phyloP scores from a whole-genome alignment of 2,888 invertebrate genomes.

The Stratiomys singularior region DNA sequence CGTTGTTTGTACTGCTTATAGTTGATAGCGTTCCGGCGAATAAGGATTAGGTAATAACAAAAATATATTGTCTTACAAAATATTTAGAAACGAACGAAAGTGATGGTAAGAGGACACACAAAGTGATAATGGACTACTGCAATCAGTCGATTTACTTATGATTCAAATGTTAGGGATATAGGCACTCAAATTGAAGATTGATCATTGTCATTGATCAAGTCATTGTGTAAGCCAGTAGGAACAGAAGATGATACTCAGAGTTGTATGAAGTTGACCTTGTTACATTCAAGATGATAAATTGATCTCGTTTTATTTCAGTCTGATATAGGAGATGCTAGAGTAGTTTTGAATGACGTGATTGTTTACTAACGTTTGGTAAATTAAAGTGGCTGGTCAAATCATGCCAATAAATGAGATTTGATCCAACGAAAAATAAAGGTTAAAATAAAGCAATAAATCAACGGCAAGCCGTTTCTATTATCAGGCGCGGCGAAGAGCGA shows the following conservation, averaged over 20 bases:
- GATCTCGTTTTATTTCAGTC: background rate
- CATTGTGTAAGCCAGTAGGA: background rate
- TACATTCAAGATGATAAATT: background rate
- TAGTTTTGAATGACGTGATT: too few species aligned
- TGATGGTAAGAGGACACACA: background rate
- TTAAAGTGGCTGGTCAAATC: too few species aligned
- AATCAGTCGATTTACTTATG: background rate
- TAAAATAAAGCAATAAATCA: too few species aligned
- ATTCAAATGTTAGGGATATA: background rate
- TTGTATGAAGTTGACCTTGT: conserved; percentile 12
- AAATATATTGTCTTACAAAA: background rate
- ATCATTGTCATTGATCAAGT: background rate
- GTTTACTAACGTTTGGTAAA: too few species aligned
- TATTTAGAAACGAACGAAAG: background rate
- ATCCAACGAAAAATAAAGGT: too few species aligned
- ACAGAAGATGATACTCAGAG: background rate
- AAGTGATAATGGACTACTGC: background rate
- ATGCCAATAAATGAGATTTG: too few species aligned
- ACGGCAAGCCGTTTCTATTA: too few species aligned
- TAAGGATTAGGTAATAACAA: background rate
- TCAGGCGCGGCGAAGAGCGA: too few species aligned
- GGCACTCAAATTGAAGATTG: background rate
- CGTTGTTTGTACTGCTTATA: background rate
- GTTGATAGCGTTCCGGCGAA: background rate
- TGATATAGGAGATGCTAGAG: too few species aligned